These are phyloP conservation scores for Helicoverpa zea DNA, from an alignment of 1,140 invertebrate genomes.

Conservation along the genomic window DNA sequence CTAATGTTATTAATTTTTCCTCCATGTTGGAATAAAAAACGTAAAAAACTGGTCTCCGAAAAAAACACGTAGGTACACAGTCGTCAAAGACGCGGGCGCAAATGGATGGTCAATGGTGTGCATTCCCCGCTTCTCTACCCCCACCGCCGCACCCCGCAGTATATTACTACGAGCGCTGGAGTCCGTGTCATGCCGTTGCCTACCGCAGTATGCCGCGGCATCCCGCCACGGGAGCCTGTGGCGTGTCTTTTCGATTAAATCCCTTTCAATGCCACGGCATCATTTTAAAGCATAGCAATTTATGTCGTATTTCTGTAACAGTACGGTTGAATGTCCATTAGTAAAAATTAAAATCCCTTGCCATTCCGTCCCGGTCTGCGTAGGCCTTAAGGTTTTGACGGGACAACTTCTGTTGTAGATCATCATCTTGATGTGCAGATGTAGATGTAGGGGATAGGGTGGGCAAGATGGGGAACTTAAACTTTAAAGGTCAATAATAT, in stretches of 20 bases:
- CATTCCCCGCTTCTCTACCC: too few relatives aligned
- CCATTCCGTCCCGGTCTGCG: background rate
- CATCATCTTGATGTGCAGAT: too few relatives aligned
- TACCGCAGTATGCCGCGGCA: too few relatives aligned
- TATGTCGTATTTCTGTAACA: conserved; percentile 6
- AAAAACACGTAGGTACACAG: too few relatives aligned
- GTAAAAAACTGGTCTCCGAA: too few relatives aligned
- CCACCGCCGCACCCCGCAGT: background rate
- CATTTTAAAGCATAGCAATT: conserved; percentile 4
- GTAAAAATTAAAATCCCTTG: conserved; percentile 12
- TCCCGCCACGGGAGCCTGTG: background rate
- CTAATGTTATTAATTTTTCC: conserved; percentile 9
- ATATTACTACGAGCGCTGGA: too few relatives aligned
- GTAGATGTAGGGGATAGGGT: background rate
- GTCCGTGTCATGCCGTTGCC: too few relatives aligned
- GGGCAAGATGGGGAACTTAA: conserved; percentile 23
- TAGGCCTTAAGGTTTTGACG: too few relatives aligned
- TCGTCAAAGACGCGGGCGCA: too few relatives aligned
- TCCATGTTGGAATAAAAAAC: background rate
- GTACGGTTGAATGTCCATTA: background rate
- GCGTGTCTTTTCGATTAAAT: background rate
- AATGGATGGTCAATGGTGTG: too few relatives aligned
- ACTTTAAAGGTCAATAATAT: conserved; percentile 14
- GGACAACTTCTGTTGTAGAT: too few relatives aligned
- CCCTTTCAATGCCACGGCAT: background rate